Conservation (phyloP, 1,140 invertebrate genomes). For the Lordiphosa clarofinis region DNA sequence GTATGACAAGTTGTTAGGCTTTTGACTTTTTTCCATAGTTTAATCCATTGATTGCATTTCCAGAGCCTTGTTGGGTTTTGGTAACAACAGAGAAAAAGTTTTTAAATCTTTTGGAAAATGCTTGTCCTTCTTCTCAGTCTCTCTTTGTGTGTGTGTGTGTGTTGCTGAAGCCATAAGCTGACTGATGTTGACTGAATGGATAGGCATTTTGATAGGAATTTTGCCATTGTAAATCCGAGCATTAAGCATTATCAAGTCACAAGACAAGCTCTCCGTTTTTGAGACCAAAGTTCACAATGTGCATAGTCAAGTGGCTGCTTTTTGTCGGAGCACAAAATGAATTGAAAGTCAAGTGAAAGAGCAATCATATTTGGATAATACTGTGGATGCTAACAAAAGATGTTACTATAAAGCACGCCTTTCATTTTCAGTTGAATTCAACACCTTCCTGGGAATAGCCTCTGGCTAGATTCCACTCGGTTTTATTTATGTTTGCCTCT, state of each 20-base stretch:
- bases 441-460: slow-evolving; percentile 25
- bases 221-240: slow-evolving; percentile 32
- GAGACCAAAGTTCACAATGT: slow-evolving; percentile 9
- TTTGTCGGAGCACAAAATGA: slow-evolving; percentile 11
- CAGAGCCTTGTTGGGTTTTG: slow-evolving; percentile 48
- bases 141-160: slow-evolving; percentile 15
- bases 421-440: slow-evolving; percentile 9
- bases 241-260: slow-evolving; percentile 42
- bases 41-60: slow-evolving; percentile 72
- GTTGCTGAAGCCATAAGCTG: slow-evolving; percentile 44
- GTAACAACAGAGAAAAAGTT: slow-evolving; percentile 29
- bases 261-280: slow-evolving; percentile 13
- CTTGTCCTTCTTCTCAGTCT: slow-evolving; percentile 19
- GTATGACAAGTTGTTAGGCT: slow-evolving; percentile 69
- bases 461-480: slow-evolving; percentile 14
- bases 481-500: slow-evolving; percentile 34
- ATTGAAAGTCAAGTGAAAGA: slow-evolving; percentile 7
- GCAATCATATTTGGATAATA: slow-evolving; percentile 5
- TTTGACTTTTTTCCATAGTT: slow-evolving; percentile 54
- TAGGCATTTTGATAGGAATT: slow-evolving; percentile 50
- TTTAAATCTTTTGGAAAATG: slow-evolving; percentile 63
- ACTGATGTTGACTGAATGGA: slow-evolving; percentile 53
- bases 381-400: neutral
- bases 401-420: neutral
- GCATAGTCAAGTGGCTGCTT: slow-evolving; percentile 21